These are phyloP conservation scores for Thumatha senex DNA, from an alignment of 2,888 invertebrate genomes.

Conservation along the genomic window DNA sequence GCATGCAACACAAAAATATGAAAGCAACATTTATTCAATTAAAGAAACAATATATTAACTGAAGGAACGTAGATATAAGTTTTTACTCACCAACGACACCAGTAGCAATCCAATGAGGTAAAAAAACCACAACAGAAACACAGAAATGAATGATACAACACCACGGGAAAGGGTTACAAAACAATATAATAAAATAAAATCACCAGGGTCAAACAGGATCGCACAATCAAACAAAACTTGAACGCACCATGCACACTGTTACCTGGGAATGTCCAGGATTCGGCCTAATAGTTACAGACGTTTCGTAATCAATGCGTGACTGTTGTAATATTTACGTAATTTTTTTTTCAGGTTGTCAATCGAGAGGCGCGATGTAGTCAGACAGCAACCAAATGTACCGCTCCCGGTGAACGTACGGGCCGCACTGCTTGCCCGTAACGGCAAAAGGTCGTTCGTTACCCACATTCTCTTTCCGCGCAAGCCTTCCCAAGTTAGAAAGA, in stretches of 20 bases:
- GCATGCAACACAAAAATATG: conserved; percentile 1
- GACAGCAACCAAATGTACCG: conserved; percentile 50
- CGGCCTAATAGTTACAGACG: conserved; percentile 55
- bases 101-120: conserved; percentile 72
- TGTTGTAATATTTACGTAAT: conserved; percentile 83
- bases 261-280: conserved; percentile 41
- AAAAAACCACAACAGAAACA: conserved; percentile 73
- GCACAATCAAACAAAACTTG: conserved; percentile 66
- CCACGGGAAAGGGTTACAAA: conserved; percentile 63
- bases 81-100: conserved; percentile 62
- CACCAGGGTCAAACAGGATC: conserved; percentile 73
- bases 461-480: conserved; percentile 84
- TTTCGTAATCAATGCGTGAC: conserved; percentile 75
- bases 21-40: not conserved
- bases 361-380: conserved; percentile 60
- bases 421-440: conserved; percentile 81
- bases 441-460: conserved; percentile 83
- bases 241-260: conserved; percentile 47
- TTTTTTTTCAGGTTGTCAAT: conserved; percentile 73
- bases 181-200: conserved; percentile 73
- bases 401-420: conserved; percentile 76
- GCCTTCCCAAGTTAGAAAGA: conserved; percentile 76
- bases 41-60: conserved; percentile 2
- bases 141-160: conserved; percentile 60
- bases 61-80: conserved; percentile 4